Conservation (phyloP, 1,140 invertebrate genomes). For the Penaeus indicus region DNA sequence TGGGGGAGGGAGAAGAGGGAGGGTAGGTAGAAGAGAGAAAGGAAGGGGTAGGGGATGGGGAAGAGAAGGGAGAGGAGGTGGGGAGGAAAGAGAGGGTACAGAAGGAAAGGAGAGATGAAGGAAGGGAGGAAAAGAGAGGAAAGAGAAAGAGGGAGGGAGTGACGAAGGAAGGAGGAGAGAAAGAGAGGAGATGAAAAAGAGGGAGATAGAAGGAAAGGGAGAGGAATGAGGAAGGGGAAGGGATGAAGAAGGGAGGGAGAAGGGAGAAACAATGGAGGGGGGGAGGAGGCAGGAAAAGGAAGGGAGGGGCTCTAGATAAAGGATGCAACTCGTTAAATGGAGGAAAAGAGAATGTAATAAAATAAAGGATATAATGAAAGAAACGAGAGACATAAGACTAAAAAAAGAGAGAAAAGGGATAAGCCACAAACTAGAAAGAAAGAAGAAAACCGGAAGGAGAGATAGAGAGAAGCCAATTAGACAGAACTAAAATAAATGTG, state of each 20-base stretch:
- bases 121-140: too few species aligned
- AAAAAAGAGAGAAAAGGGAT: background rate
- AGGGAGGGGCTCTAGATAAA: background rate
- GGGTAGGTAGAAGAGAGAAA: too few species aligned
- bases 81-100: background rate
- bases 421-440: background rate
- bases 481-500: too few species aligned
- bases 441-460: background rate
- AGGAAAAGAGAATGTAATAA: background rate
- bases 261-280: background rate
- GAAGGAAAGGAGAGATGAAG: background rate
- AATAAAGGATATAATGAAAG: background rate
- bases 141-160: too few species aligned
- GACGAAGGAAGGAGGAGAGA: too few species aligned
- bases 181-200: too few species aligned
- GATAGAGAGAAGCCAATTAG: background rate
- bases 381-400: background rate
- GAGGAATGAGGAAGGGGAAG: too few species aligned
- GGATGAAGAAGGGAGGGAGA: background rate
- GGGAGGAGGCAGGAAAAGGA: background rate
- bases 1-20: too few species aligned
- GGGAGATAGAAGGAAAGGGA: too few species aligned
- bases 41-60: background rate
- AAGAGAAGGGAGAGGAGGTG: background rate
- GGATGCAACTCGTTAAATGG: background rate